Base-by-base conservation (phyloP, 2,888 invertebrate species). In the Chouioia cunea region DNA sequence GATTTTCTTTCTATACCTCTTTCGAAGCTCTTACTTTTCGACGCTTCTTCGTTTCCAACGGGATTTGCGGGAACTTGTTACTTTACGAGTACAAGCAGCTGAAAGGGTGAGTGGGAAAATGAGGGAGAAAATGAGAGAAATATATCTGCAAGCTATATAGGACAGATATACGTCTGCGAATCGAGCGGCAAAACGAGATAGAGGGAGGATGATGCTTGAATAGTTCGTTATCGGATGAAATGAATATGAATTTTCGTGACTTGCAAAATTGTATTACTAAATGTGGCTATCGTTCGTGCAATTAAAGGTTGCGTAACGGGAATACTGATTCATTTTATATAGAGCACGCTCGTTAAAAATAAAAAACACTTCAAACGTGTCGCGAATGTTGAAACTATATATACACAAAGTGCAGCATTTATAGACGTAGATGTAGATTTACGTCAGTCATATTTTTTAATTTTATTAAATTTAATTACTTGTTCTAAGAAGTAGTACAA, bases 201-300 rank as follows among this genome's bases (percentile, higher is more conserved):
- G 48, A 48, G 48, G 8, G 63, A 71, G 71, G 67, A 64, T 64
- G 64, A 71, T 64, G 48, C 59, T 54, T 67, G 44, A 67, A 64
- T 66, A 66, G 62, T 66, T 71, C 62, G 54, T 65, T 47, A 59
- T 22, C 2, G 50, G n/a, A 8, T 14, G 53, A 46, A 59, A 36
- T 36, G 59, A 0, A 48, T 54, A 64, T 47, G 58, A 54, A 48
- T 46, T 70, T 65, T 54, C 59, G 47, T 70, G 44, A 6, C 18
- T 63, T 15, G 20, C 8, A 27, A 43, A 52, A 57, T 52, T 57
- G 43, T 46, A 57, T 68, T 68, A 48, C 54, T 46, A 36, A 59
- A 50, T 15, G 36, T 36, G 27, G 27, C 27, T 6, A 27, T 6
- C 6, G 27, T 27, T 27, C 27, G 27, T 27, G 27, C 27, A 27